Conservation (phyloP, 2,797 vertebrate genomes). For the Eulemur rubriventer region DNA sequence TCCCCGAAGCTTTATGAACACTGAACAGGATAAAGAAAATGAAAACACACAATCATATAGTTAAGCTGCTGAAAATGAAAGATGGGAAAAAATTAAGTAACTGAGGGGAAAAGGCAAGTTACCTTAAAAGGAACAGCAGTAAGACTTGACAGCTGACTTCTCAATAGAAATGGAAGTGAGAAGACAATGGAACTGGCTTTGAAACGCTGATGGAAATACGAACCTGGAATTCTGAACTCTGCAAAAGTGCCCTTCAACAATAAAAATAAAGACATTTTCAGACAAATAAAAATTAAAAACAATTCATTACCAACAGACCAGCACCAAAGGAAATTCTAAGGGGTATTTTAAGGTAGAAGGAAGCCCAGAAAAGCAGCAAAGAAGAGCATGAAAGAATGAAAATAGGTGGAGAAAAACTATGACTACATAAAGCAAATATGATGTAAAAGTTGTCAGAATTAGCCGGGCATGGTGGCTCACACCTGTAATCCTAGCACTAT, state of each 20-base stretch:
- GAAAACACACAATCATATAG: accelerated
- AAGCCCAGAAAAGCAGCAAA: not conserved
- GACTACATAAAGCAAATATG: not conserved
- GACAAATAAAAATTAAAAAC: too few relatives aligned
- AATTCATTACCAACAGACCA: not conserved
- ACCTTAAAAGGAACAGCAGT: not conserved
- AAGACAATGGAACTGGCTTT: not conserved
- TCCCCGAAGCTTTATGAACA: not conserved
- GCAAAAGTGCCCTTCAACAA: not conserved
- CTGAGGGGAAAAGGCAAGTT: not conserved
- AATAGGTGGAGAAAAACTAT: not conserved
- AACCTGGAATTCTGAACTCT: accelerated
- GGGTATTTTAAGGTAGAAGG: not conserved
- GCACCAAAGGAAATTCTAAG: not conserved
- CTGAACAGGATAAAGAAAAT: not conserved
- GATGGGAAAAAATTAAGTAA: not conserved
- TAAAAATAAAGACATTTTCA: not conserved
- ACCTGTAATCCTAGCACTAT: too few relatives aligned
- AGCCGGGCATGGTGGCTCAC: too few relatives aligned
- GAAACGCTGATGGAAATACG: not conserved
- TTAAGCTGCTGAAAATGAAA: not conserved
- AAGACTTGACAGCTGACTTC: too few relatives aligned
- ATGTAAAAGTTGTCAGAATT: not conserved
- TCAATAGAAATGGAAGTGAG: accelerated
- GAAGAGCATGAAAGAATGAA: accelerated